Evolutionary conservation across 2,797 vertebrate species (phyloP).

Genomic region (Gobio occitaniae): DNA sequence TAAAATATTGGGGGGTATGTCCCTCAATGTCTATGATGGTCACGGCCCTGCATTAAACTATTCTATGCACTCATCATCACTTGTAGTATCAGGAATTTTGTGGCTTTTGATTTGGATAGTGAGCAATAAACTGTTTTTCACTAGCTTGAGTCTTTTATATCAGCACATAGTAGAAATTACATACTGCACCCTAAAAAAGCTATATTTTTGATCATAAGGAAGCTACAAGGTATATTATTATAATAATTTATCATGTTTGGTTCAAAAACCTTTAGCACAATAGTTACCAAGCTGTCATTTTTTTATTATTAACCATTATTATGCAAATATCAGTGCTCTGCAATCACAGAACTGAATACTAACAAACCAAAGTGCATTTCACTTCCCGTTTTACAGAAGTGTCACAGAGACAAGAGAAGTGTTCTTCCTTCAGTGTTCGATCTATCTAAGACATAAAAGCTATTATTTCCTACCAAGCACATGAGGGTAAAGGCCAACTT

Average conservation of each 20-base stretch:
- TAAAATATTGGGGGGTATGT: too few species aligned
- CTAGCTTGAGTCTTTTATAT: not conserved
- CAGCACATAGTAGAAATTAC: not conserved
- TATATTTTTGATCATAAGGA: not conserved
- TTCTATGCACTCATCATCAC: not conserved
- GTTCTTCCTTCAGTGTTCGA: not conserved
- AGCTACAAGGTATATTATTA: not conserved
- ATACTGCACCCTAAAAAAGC: not conserved
- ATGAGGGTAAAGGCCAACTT: slow-evolving; percentile 46
- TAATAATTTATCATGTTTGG: not conserved
- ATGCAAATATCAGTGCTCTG: not conserved
- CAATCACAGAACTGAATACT: slow-evolving; percentile 1
- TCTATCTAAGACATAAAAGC: slow-evolving; percentile 34
- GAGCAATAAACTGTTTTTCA: not conserved
- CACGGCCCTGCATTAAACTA: not conserved
- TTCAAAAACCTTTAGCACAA: not conserved
- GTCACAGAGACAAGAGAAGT: not conserved
- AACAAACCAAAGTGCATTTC: slow-evolving; percentile 8
- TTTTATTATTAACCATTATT: not conserved
- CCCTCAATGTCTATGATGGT: too few species aligned
- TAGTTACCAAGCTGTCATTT: not conserved
- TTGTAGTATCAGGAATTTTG: not conserved
- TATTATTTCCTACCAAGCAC: slow-evolving; percentile 33
- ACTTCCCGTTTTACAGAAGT: not conserved
- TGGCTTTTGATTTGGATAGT: not conserved